These are phyloP conservation scores for Pollenia amentaria DNA, from an alignment of 2,888 invertebrate species.

Conservation along the genomic window DNA sequence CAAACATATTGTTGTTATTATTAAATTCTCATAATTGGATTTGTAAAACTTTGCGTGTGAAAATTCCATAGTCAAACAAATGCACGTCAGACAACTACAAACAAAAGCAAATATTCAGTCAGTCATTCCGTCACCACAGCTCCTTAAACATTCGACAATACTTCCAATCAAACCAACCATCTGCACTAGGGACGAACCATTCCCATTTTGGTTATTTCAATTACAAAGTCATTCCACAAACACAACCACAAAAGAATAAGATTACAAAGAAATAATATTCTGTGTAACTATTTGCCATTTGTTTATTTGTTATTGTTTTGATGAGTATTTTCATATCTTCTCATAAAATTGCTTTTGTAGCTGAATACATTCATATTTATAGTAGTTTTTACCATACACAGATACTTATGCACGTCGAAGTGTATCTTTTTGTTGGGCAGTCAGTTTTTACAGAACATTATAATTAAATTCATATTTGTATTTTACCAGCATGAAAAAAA, in stretches of 20 bases:
- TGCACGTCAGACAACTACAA: conserved; percentile 59
- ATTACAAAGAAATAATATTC: conserved; percentile 65
- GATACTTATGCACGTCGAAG: background rate
- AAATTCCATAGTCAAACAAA: conserved; percentile 68
- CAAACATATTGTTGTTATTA: conserved; percentile 62
- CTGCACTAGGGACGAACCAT: conserved; percentile 5
- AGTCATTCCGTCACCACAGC: conserved; percentile 17
- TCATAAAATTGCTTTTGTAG: conserved; percentile 51
- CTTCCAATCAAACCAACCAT: background rate
- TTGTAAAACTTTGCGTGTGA: conserved; percentile 73
- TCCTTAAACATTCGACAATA: background rate
- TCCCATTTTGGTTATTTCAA: conserved; percentile 20
- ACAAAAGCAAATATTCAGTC: conserved; percentile 15
- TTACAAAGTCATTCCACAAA: conserved; percentile 42
- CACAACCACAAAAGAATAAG: conserved; percentile 59
- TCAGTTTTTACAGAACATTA: background rate
- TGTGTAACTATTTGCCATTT: conserved; percentile 38
- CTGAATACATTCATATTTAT: conserved; percentile 3
- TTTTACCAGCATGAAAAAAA: background rate
- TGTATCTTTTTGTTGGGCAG: conserved; percentile 14
- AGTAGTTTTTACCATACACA: conserved; percentile 16
- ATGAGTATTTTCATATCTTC: conserved; percentile 50
- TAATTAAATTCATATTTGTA: background rate
- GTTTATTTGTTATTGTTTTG: conserved; percentile 25
- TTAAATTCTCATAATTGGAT: conserved; percentile 74